phyloP scores from a whole-genome alignment of 2,888 invertebrate species.

The Microctonus hyperodae region DNA sequence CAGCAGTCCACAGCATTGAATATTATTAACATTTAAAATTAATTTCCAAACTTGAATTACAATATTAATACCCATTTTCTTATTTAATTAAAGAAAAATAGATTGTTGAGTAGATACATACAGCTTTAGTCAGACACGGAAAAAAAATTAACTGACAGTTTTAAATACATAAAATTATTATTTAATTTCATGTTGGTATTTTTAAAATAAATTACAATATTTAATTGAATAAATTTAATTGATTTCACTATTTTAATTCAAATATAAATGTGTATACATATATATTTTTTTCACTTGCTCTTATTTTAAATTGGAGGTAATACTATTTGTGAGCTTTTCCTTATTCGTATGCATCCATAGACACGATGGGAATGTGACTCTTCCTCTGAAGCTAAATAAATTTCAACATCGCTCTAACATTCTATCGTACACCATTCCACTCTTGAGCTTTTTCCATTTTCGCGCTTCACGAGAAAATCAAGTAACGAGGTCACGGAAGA shows the following conservation, averaged over 20 bases:
- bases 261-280: too few species aligned
- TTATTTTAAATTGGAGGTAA: neutral
- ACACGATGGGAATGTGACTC: slow-evolving; percentile 36
- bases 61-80: neutral
- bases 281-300: neutral
- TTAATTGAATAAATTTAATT: too few species aligned
- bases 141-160: neutral
- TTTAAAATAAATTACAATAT: too few species aligned
- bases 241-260: too few species aligned
- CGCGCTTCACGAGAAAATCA: slow-evolving; percentile 9
- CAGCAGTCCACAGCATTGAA: slow-evolving; percentile 1
- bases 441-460: neutral
- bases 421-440: neutral
- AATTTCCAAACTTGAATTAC: slow-evolving; percentile 12
- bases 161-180: neutral
- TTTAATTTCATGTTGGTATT: too few species aligned
- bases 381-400: slow-evolving; percentile 41
- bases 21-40: neutral
- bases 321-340: neutral
- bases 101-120: neutral
- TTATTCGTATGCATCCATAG: slow-evolving; percentile 30
- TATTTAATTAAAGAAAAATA: slow-evolving; percentile 6
- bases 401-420: slow-evolving; percentile 38
- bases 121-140: neutral
- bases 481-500: slow-evolving; percentile 14